Conservation (phyloP, 1,140 invertebrate genomes). For the Metaphire vulgaris region DNA sequence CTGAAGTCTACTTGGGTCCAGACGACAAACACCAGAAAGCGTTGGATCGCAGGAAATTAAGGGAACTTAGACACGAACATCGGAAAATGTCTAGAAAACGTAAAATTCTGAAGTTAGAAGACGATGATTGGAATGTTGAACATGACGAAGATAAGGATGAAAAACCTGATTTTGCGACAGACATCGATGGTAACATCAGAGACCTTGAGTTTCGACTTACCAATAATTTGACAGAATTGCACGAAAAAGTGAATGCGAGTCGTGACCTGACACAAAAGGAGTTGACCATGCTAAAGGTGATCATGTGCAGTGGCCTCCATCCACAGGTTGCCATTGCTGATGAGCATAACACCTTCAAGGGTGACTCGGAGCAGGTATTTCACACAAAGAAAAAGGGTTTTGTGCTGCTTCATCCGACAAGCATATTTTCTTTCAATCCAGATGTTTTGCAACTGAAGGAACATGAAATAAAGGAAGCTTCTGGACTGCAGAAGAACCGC, state of each 20-base stretch:
- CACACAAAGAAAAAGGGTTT: constrained; percentile 82
- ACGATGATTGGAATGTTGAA: constrained; percentile 42
- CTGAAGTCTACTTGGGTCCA: constrained; percentile 23
- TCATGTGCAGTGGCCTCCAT: constrained; percentile 83
- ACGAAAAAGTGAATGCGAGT: constrained; percentile 35
- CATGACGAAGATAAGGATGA: constrained; percentile 56
- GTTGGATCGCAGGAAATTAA: constrained; percentile 78
- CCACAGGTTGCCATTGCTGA: constrained; percentile 86
- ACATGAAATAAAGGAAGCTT: constrained; percentile 55
- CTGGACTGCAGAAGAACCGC: constrained; percentile 31
- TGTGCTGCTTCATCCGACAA: constrained; percentile 80
- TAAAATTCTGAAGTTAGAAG: constrained; percentile 62
- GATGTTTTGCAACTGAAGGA: constrained; percentile 72
- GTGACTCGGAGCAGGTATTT: constrained; percentile 79
- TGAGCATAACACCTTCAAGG: constrained; percentile 86
- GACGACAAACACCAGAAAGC: constrained; percentile 70
- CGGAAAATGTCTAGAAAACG: constrained; percentile 60
- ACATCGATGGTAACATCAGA: constrained; percentile 67
- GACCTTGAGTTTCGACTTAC: constrained; percentile 78
- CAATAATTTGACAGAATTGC: constrained; percentile 48
- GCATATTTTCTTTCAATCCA: constrained; percentile 75
- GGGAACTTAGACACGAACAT: constrained; percentile 67
- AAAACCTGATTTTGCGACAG: constrained; percentile 52
- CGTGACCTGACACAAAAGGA: background rate
- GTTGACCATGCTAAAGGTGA: constrained; percentile 53